Evolutionary conservation across 2,113 vertebrate species (phyloP).

Genomic region (Amphiprion ocellaris): DNA sequence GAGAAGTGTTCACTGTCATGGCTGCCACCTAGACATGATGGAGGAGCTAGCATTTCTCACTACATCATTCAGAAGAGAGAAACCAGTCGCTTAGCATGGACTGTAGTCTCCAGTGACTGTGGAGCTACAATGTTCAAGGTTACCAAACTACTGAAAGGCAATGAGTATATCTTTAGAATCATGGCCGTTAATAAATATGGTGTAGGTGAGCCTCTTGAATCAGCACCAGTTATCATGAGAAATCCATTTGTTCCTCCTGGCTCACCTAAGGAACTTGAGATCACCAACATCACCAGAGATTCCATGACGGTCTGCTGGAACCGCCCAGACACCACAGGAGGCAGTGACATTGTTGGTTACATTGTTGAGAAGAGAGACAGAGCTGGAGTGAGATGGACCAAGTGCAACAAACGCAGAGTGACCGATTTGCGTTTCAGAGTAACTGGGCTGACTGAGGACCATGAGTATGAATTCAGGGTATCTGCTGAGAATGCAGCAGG

Average conservation of each 20-base stretch:
- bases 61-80: conserved; percentile 97
- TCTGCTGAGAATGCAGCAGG: conserved; percentile 98
- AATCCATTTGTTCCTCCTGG: conserved; percentile 95
- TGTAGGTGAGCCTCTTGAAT: conserved; percentile 94
- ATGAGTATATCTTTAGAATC: conserved; percentile 97
- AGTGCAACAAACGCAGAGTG: conserved; percentile 97
- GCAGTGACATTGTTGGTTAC: conserved; percentile 94
- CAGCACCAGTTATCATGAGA: conserved; percentile 93
- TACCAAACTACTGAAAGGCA: conserved; percentile 96
- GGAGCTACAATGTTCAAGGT: conserved; percentile 94
- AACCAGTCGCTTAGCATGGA: conserved; percentile 98
- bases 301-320: conserved; percentile 99
- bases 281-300: conserved; percentile 95
- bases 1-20: conserved; percentile 97
- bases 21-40: conserved; percentile 94
- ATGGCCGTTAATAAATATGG: conserved; percentile 98
- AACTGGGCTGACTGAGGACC: conserved; percentile 95
- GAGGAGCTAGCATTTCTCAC: conserved; percentile 94
- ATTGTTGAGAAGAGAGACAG: conserved; percentile 97
- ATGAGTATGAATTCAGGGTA: conserved; percentile 97
- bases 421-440: conserved; percentile 96
- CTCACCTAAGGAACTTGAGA: conserved; percentile 90
- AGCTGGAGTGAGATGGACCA: conserved; percentile 96
- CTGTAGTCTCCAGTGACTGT: conserved; percentile 92
- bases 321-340: conserved; percentile 92